phyloP scores from a whole-genome alignment of 2,113 vertebrate species.

The Nesoenas mayeri region DNA sequence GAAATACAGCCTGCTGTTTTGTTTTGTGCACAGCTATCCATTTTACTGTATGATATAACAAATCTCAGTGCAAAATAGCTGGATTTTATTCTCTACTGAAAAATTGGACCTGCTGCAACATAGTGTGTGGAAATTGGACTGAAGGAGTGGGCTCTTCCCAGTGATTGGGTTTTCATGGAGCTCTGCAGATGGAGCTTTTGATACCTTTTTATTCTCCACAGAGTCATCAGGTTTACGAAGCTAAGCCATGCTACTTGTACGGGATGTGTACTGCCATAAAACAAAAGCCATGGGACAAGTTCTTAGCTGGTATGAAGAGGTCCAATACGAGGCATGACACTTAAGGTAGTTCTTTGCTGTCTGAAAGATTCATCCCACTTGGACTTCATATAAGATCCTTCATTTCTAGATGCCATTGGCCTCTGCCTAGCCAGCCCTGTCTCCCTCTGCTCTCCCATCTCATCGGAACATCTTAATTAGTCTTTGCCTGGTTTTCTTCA shows the following conservation, averaged over 20 bases:
- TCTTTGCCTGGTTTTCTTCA: background rate
- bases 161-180: background rate
- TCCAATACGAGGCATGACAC: background rate
- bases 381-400: background rate
- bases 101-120: background rate
- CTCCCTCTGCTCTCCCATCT: background rate
- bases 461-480: background rate
- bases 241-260: background rate
- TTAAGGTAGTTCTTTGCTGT: background rate
- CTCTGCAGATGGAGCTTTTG: background rate
- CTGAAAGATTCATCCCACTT: background rate
- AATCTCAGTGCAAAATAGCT: background rate
- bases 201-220: background rate
- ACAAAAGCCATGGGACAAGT: background rate
- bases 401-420: background rate
- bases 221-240: background rate
- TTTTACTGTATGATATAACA: background rate
- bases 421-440: background rate
- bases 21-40: background rate
- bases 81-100: background rate
- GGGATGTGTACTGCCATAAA: background rate
- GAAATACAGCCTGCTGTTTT: background rate
- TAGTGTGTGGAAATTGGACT: background rate
- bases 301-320: background rate
- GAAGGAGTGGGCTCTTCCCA: background rate